Percentiles rank a stretch among this genome's conserved stretches.
These are phyloP conservation scores for Sturnira hondurensis DNA, from an alignment of 2,113 vertebrate species.

Conservation along the genomic window DNA sequence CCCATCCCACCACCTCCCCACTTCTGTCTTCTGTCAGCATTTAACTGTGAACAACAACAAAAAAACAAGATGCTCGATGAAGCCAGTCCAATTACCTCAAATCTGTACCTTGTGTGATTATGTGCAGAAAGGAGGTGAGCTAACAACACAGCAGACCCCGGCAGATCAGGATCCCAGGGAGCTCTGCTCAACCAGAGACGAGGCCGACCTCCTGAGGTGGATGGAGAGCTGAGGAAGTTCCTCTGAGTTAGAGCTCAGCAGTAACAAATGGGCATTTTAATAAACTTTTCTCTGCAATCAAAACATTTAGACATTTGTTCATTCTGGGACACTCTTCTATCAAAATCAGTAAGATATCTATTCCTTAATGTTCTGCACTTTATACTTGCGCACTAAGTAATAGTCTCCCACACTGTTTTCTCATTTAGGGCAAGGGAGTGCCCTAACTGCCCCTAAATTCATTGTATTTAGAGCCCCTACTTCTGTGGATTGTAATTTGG, in stretches of 20 bases:
- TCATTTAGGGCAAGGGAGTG: no score
- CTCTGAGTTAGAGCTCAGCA: fast-evolving
- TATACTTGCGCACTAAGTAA: background rate
- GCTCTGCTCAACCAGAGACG: fast-evolving
- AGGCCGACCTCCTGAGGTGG: fast-evolving
- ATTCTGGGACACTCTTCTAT: background rate
- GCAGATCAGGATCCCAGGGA: no score
- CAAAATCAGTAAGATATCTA: background rate
- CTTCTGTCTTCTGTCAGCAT: background rate
- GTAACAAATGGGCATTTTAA: fast-evolving
- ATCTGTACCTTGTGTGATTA: fast-evolving
- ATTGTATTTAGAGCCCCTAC: fast-evolving
- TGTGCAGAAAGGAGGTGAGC: background rate
- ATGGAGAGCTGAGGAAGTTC: fast-evolving
- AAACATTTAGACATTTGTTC: background rate
- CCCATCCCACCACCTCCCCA: fast-evolving
- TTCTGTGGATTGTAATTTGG: fast-evolving
- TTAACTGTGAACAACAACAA: background rate
- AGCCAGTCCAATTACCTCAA: no score
- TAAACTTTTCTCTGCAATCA: background rate
- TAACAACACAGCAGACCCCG: fast-evolving
- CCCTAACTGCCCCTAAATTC: fast-evolving
- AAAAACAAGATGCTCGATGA: background rate
- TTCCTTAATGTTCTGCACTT: background rate
- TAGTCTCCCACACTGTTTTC: background rate